phyloP scores from a whole-genome alignment of 2,888 invertebrate genomes.

The Epistrophella euchroma region DNA sequence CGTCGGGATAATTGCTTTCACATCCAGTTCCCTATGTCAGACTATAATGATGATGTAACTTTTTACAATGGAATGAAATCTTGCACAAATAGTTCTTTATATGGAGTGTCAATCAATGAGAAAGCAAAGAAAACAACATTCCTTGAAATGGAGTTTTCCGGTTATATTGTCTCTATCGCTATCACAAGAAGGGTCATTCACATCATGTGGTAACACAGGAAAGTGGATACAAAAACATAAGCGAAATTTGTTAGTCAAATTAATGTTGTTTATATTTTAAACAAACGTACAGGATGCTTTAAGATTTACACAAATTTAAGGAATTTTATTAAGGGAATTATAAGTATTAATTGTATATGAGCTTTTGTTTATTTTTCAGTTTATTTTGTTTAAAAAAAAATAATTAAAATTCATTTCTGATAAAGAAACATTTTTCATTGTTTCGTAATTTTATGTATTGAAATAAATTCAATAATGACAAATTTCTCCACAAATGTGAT shows the following conservation, averaged over 20 bases:
- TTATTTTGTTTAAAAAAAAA: no score
- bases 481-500: neutral
- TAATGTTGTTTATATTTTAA: no score
- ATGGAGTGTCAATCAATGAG: slow-evolving; percentile 60
- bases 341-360: neutral
- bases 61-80: slow-evolving; percentile 22
- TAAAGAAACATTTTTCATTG: neutral
- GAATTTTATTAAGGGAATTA: no score
- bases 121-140: slow-evolving; percentile 45
- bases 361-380: neutral
- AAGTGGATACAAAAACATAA: neutral
- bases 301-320: no score
- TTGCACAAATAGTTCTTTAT: slow-evolving; percentile 42
- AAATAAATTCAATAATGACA: neutral
- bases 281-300: no score
- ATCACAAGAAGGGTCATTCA: neutral
- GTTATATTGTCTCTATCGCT: neutral
- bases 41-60: slow-evolving; percentile 21
- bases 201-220: neutral
- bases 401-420: neutral
- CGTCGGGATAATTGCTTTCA: slow-evolving; percentile 66
- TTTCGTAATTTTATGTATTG: neutral
- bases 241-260: no score
- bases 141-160: neutral
- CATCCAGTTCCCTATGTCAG: slow-evolving; percentile 49